A percentile compares a stretch with the other conserved stretches of the same genome.
Evolutionary conservation across 2,797 vertebrate genomes (phyloP).

Genomic region (Acipenser transmontanus): DNA sequence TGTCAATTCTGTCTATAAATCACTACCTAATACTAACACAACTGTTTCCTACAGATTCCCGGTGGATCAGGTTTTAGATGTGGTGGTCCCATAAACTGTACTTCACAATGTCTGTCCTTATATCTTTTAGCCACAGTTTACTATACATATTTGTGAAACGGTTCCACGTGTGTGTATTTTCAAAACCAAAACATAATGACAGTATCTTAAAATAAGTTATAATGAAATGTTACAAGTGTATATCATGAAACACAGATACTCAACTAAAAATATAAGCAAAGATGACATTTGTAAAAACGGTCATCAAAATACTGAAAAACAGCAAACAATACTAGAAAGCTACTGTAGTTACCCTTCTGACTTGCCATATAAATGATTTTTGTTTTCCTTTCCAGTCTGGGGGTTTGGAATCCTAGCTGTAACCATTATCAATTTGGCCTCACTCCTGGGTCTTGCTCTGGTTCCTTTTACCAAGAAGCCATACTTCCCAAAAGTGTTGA

Average conservation of each 20-base stretch:
- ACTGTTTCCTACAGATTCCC: too few species aligned
- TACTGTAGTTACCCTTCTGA: slow-evolving; percentile 11
- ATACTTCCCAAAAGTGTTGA: slow-evolving; percentile 89
- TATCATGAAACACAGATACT: slow-evolving; percentile 16
- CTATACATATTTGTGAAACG: too few species aligned
- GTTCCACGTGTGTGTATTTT: too few species aligned
- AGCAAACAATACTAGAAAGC: slow-evolving; percentile 19
- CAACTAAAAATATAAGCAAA: not conserved
- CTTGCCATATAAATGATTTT: slow-evolving; percentile 16
- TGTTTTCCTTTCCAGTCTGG: slow-evolving; percentile 72
- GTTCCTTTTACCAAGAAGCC: slow-evolving; percentile 84
- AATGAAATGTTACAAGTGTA: slow-evolving; percentile 7
- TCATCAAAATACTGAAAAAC: too few species aligned
- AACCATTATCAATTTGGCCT: slow-evolving; percentile 84
- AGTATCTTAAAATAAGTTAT: not conserved
- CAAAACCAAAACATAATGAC: too few species aligned
- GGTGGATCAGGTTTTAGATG: too few species aligned
- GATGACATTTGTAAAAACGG: slow-evolving; percentile 11
- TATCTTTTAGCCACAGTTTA: too few species aligned
- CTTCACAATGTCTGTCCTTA: too few species aligned
- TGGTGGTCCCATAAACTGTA: too few species aligned
- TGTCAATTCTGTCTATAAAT: too few species aligned
- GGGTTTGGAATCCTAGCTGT: slow-evolving; percentile 87
- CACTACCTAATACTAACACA: too few species aligned
- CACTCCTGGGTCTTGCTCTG: slow-evolving; percentile 81